These are phyloP conservation scores for Hyles euphorbiae DNA, from an alignment of 1,140 invertebrate genomes.

Conservation along the genomic window DNA sequence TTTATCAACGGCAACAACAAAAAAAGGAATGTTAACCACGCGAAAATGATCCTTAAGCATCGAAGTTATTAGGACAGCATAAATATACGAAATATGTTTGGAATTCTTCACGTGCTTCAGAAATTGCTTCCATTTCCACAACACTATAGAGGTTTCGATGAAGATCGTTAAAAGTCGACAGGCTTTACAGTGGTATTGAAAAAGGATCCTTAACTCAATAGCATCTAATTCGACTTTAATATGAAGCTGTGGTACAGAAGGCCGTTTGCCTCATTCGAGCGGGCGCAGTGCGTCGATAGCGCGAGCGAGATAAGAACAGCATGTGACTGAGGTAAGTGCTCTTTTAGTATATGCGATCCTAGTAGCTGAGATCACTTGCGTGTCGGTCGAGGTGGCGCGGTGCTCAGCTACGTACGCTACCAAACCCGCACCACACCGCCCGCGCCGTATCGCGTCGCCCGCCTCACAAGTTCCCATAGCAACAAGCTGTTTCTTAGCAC, in stretches of 20 bases:
- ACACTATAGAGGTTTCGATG: constrained; percentile 28
- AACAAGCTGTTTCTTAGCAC: constrained; percentile 2
- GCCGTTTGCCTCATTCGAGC: constrained; percentile 30
- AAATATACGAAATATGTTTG: constrained; percentile 46
- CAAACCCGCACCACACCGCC: constrained; percentile 10
- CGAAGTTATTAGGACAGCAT: constrained; percentile 59
- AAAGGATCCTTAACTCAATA: constrained; percentile 28
- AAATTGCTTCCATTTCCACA: constrained; percentile 50
- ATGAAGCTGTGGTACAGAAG: constrained; percentile 19
- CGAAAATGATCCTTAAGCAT: constrained; percentile 71
- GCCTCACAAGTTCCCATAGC: constrained; percentile 10
- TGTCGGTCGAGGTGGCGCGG: constrained; percentile 69
- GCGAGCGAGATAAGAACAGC: constrained; percentile 33
- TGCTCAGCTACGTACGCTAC: constrained; percentile 22
- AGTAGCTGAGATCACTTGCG: constrained; percentile 66
- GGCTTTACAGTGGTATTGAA: constrained; percentile 11
- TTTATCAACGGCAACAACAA: constrained; percentile 17
- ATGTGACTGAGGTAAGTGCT: constrained; percentile 29
- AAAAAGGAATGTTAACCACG: constrained; percentile 64
- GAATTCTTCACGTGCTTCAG: constrained; percentile 52
- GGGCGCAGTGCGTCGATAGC: constrained; percentile 31
- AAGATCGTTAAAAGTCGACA: constrained; percentile 29
- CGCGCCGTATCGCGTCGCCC: constrained; percentile 13
- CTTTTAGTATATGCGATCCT: constrained; percentile 44
- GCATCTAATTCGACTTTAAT: constrained; percentile 14